Evolutionary conservation across 2,888 invertebrate species (phyloP).

Genomic region (Aporophyla nigra): DNA sequence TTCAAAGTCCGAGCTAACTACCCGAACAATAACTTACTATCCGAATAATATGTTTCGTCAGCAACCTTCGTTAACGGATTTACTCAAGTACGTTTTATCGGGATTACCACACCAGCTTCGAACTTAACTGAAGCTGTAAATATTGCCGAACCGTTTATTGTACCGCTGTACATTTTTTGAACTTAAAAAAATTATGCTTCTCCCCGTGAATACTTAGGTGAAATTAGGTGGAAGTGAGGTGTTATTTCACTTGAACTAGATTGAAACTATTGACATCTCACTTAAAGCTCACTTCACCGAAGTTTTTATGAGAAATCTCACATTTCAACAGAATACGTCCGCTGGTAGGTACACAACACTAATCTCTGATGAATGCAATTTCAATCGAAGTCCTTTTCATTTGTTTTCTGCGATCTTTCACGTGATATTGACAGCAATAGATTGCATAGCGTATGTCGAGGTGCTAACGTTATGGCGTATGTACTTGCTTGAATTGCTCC

Average conservation of each 20-base stretch:
- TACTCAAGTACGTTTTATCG: conserved; percentile 24
- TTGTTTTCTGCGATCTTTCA: conserved; percentile 2
- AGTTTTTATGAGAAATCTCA: too few relatives aligned
- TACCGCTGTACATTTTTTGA: not conserved
- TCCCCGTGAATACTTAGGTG: not conserved
- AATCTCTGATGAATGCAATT: conserved; percentile 7
- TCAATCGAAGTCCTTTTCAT: not conserved
- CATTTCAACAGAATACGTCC: not conserved
- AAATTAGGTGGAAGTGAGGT: not conserved
- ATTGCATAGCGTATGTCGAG: not conserved
- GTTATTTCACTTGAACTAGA: not conserved
- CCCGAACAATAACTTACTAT: conserved; percentile 7
- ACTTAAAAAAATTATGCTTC: not conserved
- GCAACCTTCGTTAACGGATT: conserved; percentile 22
- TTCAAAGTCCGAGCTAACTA: conserved; percentile 4
- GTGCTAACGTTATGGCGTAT: not conserved
- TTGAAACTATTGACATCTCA: too few relatives aligned
- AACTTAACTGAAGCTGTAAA: conserved; percentile 3
- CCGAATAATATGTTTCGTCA: conserved; percentile 26
- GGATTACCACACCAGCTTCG: conserved; percentile 12
- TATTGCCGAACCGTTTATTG: not conserved
- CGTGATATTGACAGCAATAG: conserved; percentile 1
- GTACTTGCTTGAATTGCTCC: not conserved
- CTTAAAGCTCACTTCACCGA: too few relatives aligned
- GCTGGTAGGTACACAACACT: not conserved